Evolutionary conservation across 2,888 invertebrate genomes (phyloP).

Genomic region (Gymnosoma rotundatum): DNA sequence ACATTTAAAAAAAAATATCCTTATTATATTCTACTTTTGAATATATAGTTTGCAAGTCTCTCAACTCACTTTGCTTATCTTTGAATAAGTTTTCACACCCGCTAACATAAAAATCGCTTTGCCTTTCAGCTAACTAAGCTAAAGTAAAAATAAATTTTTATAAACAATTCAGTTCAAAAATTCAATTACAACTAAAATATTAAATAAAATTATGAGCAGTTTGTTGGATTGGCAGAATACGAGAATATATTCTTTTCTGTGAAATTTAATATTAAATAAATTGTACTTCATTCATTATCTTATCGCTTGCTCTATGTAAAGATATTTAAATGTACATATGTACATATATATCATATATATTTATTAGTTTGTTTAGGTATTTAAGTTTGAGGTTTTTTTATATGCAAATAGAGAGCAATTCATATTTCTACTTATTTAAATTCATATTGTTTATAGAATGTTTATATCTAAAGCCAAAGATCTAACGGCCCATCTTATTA

Average conservation of each 20-base stretch:
- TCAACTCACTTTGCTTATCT: conserved; percentile 36
- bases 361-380: not conserved
- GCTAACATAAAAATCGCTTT: not conserved
- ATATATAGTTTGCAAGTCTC: too few species aligned
- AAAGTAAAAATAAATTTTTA: not conserved
- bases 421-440: too few species aligned
- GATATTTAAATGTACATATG: too few species aligned
- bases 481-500: not conserved
- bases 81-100: conserved; percentile 1
- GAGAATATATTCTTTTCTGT: too few species aligned
- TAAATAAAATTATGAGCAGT: not conserved
- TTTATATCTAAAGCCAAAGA: too few species aligned
- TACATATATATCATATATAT: too few species aligned
- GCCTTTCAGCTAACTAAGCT: not conserved
- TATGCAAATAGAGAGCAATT: not conserved
- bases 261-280: conserved; percentile 33
- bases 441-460: too few species aligned
- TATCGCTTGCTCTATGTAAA: conserved; percentile 34
- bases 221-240: too few species aligned
- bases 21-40: too few species aligned
- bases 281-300: conserved; percentile 39
- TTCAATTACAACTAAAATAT: conserved; percentile 30
- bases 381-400: conserved; percentile 6
- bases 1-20: too few species aligned
- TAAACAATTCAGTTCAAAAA: conserved; percentile 26